phyloP scores from a whole-genome alignment of 2,888 invertebrate genomes.

The Cloeon dipterum region DNA sequence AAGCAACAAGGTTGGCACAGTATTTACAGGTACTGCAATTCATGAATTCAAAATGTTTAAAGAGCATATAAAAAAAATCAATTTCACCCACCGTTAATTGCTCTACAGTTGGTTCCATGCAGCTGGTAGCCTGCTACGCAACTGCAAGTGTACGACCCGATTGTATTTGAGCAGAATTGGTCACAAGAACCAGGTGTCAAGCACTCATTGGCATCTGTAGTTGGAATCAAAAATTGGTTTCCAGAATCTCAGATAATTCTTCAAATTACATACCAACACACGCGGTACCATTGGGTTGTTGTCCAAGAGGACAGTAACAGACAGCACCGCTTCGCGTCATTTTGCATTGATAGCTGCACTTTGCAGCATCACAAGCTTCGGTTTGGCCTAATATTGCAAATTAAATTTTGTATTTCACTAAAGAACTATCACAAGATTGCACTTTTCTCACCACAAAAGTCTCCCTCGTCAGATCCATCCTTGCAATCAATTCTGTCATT shows the following conservation, averaged over 20 bases:
- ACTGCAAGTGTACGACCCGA: conserved; percentile 41
- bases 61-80: too few species aligned
- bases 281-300: conserved; percentile 30
- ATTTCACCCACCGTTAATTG: conserved; percentile 47
- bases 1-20: background rate
- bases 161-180: conserved; percentile 44
- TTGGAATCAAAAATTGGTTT: conserved; percentile 4
- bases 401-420: background rate
- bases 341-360: conserved; percentile 43
- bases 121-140: conserved; percentile 47
- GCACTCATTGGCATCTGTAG: conserved; percentile 57
- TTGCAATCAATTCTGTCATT: conserved; percentile 40
- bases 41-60: background rate
- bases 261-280: conserved; percentile 28
- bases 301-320: conserved; percentile 52
- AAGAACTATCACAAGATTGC: background rate
- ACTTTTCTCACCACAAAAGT: conserved; percentile 31
- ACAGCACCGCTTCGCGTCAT: conserved; percentile 42
- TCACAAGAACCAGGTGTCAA: conserved; percentile 42
- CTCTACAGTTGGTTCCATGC: conserved; percentile 34
- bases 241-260: conserved; percentile 1
- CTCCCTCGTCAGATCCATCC: conserved; percentile 48
- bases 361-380: conserved; percentile 23
- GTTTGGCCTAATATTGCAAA: conserved; percentile 17
- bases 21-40: background rate